Evolutionary conservation across 2,797 vertebrate species (phyloP).

Genomic region (Phylloscopus collybita): DNA sequence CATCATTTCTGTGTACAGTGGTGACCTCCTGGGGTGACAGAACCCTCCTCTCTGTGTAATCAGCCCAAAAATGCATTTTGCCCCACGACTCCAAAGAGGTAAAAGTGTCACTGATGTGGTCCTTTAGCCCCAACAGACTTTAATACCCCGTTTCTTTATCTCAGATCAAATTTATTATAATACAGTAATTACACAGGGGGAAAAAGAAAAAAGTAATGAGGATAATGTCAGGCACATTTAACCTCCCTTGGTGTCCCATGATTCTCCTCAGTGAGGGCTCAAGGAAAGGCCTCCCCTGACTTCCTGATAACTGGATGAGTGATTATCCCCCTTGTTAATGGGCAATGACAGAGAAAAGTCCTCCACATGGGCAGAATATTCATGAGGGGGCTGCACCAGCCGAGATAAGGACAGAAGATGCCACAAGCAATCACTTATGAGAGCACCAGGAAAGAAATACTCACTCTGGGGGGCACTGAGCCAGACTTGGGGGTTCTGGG

Average conservation of each 20-base stretch:
- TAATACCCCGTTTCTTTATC: constrained; percentile 83
- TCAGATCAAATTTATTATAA: constrained; percentile 89
- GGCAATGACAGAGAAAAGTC: constrained; percentile 95
- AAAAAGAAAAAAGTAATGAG: constrained; percentile 65
- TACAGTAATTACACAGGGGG: constrained; percentile 79
- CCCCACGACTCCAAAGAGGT: constrained; percentile 30
- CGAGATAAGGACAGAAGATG: constrained; percentile 90
- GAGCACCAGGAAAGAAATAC: constrained; percentile 61
- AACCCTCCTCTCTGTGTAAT: constrained; percentile 42
- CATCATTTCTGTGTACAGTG: constrained; percentile 34
- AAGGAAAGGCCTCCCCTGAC: constrained; percentile 89
- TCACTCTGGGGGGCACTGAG: background rate
- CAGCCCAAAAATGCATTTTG: constrained; percentile 52
- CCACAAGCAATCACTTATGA: constrained; percentile 77
- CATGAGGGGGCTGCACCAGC: constrained; percentile 96
- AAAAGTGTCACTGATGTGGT: constrained; percentile 60
- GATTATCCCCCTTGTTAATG: constrained; percentile 98
- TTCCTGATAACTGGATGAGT: constrained; percentile 98
- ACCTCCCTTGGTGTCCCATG: constrained; percentile 83
- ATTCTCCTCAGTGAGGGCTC: constrained; percentile 80
- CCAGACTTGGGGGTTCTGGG: background rate
- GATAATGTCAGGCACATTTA: constrained; percentile 80
- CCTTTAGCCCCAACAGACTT: constrained; percentile 71
- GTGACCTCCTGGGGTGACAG: constrained; percentile 33
- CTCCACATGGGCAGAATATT: constrained; percentile 96